Percentiles rank a stretch among this genome's conserved stretches.
Conservation (phyloP, 2,888 invertebrate genomes). For the Morpho helenor region DNA sequence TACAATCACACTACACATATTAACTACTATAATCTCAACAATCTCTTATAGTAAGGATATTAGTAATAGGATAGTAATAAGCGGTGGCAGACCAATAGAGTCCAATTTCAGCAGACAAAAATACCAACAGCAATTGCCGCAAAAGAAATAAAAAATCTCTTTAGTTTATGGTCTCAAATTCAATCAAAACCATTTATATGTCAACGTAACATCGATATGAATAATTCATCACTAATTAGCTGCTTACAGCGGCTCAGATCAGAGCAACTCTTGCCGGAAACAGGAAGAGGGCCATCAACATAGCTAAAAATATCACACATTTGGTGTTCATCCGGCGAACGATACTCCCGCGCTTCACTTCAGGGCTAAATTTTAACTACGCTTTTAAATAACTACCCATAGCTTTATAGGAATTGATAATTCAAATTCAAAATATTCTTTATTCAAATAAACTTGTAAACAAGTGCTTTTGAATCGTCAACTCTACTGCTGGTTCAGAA, state of each 20-base stretch:
- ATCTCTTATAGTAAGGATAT: no score
- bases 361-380: constrained; percentile 19
- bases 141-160: no score
- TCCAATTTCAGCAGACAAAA: no score
- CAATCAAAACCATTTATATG: constrained; percentile 44
- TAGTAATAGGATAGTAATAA: no score
- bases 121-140: no score
- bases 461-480: no score
- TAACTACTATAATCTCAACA: no score
- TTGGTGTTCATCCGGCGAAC: constrained; percentile 73
- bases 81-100: no score
- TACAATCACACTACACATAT: no score
- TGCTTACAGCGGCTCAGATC: constrained; percentile 63
- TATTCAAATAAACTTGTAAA: no score
- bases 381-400: constrained; percentile 7
- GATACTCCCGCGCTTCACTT: constrained; percentile 29
- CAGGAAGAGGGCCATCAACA: constrained; percentile 77
- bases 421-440: no score
- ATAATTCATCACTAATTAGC: constrained; percentile 71
- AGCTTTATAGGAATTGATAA: neutral
- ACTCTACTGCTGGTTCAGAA: no score
- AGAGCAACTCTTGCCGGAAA: constrained; percentile 66
- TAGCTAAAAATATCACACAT: constrained; percentile 78
- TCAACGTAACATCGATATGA: constrained; percentile 54
- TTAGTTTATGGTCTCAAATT: constrained; percentile 23